phyloP scores from a whole-genome alignment of 2,888 invertebrate genomes.

The Drosophila ochracea region DNA sequence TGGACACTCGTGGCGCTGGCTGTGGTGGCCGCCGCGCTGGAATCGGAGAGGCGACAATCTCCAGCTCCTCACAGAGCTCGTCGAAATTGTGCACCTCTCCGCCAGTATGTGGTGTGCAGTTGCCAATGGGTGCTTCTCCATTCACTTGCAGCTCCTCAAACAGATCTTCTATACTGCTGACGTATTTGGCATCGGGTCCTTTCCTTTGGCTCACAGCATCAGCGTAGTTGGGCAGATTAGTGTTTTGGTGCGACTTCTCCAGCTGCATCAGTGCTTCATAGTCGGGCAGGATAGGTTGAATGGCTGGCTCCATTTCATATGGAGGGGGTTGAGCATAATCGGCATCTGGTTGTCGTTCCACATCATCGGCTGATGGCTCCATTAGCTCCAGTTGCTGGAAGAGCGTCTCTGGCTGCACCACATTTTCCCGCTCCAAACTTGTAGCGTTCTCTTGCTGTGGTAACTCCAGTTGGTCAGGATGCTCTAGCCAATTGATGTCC shows the following conservation, averaged over 20 bases:
- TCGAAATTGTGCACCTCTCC: slow-evolving; percentile 52
- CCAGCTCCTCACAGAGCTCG: slow-evolving; percentile 59
- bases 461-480: slow-evolving; percentile 43
- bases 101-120: not conserved
- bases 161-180: slow-evolving; percentile 67
- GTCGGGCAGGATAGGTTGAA: slow-evolving; percentile 58
- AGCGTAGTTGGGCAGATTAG: slow-evolving; percentile 57
- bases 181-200: slow-evolving; percentile 36
- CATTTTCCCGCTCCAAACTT: slow-evolving; percentile 29
- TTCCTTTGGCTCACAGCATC: slow-evolving; percentile 42
- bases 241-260: slow-evolving; percentile 28
- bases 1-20: slow-evolving; percentile 56
- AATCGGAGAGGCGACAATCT: slow-evolving; percentile 31
- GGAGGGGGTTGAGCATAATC: slow-evolving; percentile 49
- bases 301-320: slow-evolving; percentile 39
- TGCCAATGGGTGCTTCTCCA: slow-evolving; percentile 10
- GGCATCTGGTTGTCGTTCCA: not conserved
- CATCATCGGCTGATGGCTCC: slow-evolving; percentile 20
- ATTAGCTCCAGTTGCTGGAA: slow-evolving; percentile 57
- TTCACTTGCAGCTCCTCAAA: slow-evolving; percentile 55
- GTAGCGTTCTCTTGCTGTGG: slow-evolving; percentile 20
- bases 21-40: slow-evolving; percentile 51
- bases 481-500: slow-evolving; percentile 53
- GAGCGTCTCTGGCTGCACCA: slow-evolving; percentile 38
- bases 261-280: slow-evolving; percentile 66